These are phyloP conservation scores for Pollimyrus isidori DNA, from an alignment of 2,113 vertebrate species.

Conservation along the genomic window DNA sequence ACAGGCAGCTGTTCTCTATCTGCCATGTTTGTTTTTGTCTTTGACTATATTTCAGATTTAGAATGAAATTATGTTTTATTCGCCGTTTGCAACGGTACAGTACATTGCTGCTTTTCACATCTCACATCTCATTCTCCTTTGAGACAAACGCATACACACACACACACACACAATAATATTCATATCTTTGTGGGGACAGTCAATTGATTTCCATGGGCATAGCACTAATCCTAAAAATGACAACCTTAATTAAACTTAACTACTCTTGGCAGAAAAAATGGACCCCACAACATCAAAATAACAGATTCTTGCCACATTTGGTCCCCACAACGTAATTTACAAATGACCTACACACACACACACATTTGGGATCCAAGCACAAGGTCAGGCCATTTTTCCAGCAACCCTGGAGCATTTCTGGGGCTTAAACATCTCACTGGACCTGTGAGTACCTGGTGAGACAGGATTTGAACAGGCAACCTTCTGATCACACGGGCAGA, in stretches of 20 bases:
- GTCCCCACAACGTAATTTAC: background rate
- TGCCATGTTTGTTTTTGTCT: background rate
- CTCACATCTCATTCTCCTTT: background rate
- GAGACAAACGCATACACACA: background rate
- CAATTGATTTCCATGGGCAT: background rate
- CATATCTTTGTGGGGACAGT: background rate
- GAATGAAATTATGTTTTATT: background rate
- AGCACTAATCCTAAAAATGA: background rate
- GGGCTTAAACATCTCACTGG: too few relatives aligned
- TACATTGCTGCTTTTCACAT: background rate
- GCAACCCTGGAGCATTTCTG: too few relatives aligned
- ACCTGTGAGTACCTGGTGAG: too few relatives aligned
- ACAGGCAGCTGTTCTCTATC: background rate
- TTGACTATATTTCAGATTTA: background rate
- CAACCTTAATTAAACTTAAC: background rate
- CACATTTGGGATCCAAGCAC: background rate
- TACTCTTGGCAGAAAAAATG: background rate
- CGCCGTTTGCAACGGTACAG: background rate
- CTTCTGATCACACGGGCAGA: too few relatives aligned
- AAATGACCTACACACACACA: background rate
- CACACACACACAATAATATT: background rate
- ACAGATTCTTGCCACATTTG: background rate
- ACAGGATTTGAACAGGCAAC: too few relatives aligned
- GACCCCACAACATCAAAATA: background rate
- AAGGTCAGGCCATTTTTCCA: background rate